These are phyloP conservation scores for Cottus gobio DNA, from an alignment of 2,113 vertebrate genomes.

Conservation along the genomic window DNA sequence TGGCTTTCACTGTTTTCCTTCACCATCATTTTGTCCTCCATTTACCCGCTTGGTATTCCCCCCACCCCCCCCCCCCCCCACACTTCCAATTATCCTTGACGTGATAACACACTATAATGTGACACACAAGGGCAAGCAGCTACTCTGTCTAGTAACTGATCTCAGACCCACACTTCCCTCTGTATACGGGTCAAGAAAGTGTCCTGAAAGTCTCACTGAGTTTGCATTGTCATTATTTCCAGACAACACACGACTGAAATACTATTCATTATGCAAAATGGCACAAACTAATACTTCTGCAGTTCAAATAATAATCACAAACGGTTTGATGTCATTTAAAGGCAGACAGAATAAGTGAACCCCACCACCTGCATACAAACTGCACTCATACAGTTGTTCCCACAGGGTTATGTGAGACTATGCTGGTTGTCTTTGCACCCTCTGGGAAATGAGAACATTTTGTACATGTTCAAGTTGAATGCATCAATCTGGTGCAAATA, in stretches of 20 bases:
- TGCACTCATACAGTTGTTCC: neutral
- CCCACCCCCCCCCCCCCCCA: too few species aligned
- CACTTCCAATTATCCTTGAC: slow-evolving; percentile 82
- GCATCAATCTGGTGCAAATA: neutral
- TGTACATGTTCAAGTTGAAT: neutral
- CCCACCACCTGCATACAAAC: slow-evolving; percentile 11
- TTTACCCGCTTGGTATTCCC: slow-evolving; percentile 78
- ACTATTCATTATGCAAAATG: slow-evolving; percentile 2
- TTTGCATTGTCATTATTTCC: slow-evolving; percentile 20
- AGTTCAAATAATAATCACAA: slow-evolving; percentile 18
- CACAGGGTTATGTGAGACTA: too few species aligned
- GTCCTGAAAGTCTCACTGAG: slow-evolving; percentile 9
- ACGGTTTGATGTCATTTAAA: slow-evolving; percentile 25
- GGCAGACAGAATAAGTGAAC: slow-evolving; percentile 8
- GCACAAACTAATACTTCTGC: neutral
- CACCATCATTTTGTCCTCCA: slow-evolving; percentile 49
- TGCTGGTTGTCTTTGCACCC: too few species aligned
- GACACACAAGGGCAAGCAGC: slow-evolving; percentile 79
- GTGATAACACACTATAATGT: slow-evolving; percentile 82
- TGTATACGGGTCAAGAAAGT: slow-evolving; percentile 6
- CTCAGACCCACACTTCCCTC: slow-evolving; percentile 36
- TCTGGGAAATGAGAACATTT: neutral
- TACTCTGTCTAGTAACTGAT: slow-evolving; percentile 59
- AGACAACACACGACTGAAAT: neutral
- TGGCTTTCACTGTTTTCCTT: slow-evolving; percentile 44